These are phyloP conservation scores for Silvanus unidentatus DNA, from an alignment of 2,888 invertebrate genomes.

Conservation along the genomic window DNA sequence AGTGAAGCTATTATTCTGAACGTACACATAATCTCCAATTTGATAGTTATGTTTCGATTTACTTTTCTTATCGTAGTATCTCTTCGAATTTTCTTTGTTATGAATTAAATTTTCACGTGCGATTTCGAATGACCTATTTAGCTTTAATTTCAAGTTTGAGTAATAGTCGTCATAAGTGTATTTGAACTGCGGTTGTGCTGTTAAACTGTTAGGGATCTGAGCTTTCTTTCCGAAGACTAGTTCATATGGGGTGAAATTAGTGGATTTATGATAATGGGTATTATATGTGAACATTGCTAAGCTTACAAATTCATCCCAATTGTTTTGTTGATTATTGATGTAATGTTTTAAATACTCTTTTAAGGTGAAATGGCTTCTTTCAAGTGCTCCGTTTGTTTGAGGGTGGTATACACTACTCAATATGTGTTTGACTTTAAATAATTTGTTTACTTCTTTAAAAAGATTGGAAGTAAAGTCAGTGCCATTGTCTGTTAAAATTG, in stretches of 20 bases:
- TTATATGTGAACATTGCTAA: slow-evolving; percentile 31
- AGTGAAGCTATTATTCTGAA: background rate
- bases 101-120: background rate
- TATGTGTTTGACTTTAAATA: slow-evolving; percentile 11
- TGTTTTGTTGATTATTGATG: slow-evolving; percentile 24
- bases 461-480: slow-evolving; percentile 25
- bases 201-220: slow-evolving; percentile 14
- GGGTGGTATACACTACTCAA: slow-evolving; percentile 26
- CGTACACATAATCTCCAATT: background rate
- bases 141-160: background rate
- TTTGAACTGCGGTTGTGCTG: background rate
- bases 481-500: slow-evolving; percentile 30
- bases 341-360: slow-evolving; percentile 31
- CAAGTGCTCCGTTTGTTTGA: slow-evolving; percentile 21
- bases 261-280: slow-evolving; percentile 26
- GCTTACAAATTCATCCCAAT: slow-evolving; percentile 34
- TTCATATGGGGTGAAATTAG: slow-evolving; percentile 29
- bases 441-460: slow-evolving; percentile 26
- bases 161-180: background rate
- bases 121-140: slow-evolving; percentile 1
- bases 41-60: background rate
- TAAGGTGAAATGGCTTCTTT: slow-evolving; percentile 32
- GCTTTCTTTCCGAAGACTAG: slow-evolving; percentile 26
- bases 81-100: background rate
- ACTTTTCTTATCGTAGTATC: background rate